Evolutionary conservation across 2,113 vertebrate genomes (phyloP), one percentile per base, ranked within the genome.

Genomic region (Anhinga anhinga): DNA sequence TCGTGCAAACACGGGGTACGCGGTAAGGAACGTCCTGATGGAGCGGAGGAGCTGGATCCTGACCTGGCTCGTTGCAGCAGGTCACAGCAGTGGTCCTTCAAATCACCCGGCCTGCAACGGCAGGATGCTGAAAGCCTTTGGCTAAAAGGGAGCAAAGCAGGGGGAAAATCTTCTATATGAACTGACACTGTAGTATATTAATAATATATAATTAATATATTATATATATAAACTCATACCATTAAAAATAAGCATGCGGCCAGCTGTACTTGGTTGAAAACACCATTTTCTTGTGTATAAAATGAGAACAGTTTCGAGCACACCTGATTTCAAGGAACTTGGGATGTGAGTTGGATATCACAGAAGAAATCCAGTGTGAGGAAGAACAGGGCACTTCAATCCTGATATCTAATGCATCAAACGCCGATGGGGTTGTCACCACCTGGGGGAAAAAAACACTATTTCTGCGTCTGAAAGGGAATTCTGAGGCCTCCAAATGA

Each of bases 1-100:
- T 62, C 2, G 1, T 34, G 62, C 38, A 19, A 10, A 66, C 26
- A 7, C 4, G 11, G 25, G 34, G 12, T 36, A 16, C 1, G 3
- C 7, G 11, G 67, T 20, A 4, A 42, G 32, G 42, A 44, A 9
- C 1, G 5, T 21, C 65, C 66, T 5, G 65, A 21, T 5, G 52
- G 84, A 82, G 53, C 26, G 2, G 62, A 18, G 82, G 18, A 62
- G 16, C 8, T 5, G 0, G 36, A 47, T 49, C 66, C 61, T n/a
- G 91, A 5, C 12, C 42, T 0, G 0, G 40, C 15, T 38, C 3
- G 0, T 82, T 36, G 65, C n/a, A 6, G 5, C 36, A 58, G n/a
- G 16, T 66, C 23, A 11, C 1, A 4, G n/a, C 50, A 27, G 42
- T 0, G 12, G 5, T 38, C 36, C 84, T 36, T 27, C 10, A 27